Conservation (phyloP, 2,113 vertebrate genomes). For the Corynorhinus townsendii region DNA sequence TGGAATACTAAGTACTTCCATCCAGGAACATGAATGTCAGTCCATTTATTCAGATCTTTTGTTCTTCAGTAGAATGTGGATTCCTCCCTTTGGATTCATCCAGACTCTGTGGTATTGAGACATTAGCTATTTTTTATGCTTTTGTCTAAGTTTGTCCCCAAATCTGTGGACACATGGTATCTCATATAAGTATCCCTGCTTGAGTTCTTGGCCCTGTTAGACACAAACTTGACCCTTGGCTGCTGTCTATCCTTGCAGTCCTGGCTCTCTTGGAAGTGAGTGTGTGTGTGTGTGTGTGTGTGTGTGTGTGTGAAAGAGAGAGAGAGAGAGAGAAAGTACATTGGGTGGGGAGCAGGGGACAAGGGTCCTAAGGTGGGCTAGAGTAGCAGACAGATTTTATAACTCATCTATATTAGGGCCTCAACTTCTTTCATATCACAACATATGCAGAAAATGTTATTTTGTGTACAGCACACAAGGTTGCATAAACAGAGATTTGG, state of each 20-base stretch:
- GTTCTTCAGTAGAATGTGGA: not conserved
- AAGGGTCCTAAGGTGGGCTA: not conserved
- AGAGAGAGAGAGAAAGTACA: not conserved
- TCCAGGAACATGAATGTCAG: not conserved
- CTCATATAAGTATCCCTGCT: not conserved
- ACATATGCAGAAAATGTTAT: not conserved
- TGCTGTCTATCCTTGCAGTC: not conserved
- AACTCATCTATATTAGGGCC: not conserved
- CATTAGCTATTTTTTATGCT: not conserved
- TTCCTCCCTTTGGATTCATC: not conserved
- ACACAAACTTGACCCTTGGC: not conserved
- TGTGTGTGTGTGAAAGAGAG: not conserved
- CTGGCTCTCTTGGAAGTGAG: not conserved
- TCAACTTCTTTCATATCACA: not conserved
- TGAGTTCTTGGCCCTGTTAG: not conserved
- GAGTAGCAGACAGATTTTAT: not conserved
- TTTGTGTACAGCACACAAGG: not conserved
- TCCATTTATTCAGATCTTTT: not conserved
- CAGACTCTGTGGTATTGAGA: not conserved
- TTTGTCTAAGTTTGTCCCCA: not conserved
- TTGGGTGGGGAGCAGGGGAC: not conserved
- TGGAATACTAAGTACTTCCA: not conserved
- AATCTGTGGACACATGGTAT: not conserved
- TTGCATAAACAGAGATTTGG: conserved; percentile 4
- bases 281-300: not conserved